A percentile compares a stretch with the other conserved stretches of the same genome.
phyloP scores from a whole-genome alignment of 2,888 invertebrate genomes.

The Leptothorax acervorum region DNA sequence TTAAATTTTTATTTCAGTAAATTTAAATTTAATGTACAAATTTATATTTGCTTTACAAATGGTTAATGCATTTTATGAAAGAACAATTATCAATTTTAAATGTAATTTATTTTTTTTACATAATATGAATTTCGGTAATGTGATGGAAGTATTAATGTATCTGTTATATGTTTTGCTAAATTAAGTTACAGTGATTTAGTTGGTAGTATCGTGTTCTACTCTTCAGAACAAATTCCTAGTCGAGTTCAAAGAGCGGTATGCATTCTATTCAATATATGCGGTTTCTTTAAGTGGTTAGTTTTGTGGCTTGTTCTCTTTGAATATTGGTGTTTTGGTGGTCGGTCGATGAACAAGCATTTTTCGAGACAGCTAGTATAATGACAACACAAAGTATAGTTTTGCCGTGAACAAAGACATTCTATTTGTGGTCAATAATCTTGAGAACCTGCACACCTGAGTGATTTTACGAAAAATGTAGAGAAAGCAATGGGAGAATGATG shows the following conservation, averaged over 20 bases:
- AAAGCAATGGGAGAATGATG: conserved; percentile 27
- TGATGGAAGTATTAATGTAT: neutral
- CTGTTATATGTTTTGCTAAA: neutral
- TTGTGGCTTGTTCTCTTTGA: conserved; percentile 44
- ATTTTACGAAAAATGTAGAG: conserved; percentile 58
- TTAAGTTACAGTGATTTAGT: neutral
- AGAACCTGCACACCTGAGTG: conserved; percentile 40
- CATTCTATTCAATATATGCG: conserved; percentile 1
- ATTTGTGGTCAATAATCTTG: conserved; percentile 43
- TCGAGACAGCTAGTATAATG: conserved; percentile 57
- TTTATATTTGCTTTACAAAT: neutral
- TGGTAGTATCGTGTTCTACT: neutral
- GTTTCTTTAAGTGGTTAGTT: conserved; percentile 67
- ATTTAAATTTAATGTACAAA: no score
- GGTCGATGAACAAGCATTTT: conserved; percentile 70
- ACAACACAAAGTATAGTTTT: conserved; percentile 62
- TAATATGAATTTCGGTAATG: neutral
- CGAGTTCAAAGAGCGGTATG: neutral
- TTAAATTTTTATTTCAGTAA: neutral
- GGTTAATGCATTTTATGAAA: neutral
- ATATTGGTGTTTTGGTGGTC: conserved; percentile 61
- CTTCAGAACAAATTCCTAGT: neutral
- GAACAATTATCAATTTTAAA: neutral
- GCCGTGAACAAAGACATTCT: conserved; percentile 70
- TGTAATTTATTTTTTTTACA: neutral